Evolutionary conservation across 2,113 vertebrate genomes (phyloP).

Genomic region (Caracal caracal): DNA sequence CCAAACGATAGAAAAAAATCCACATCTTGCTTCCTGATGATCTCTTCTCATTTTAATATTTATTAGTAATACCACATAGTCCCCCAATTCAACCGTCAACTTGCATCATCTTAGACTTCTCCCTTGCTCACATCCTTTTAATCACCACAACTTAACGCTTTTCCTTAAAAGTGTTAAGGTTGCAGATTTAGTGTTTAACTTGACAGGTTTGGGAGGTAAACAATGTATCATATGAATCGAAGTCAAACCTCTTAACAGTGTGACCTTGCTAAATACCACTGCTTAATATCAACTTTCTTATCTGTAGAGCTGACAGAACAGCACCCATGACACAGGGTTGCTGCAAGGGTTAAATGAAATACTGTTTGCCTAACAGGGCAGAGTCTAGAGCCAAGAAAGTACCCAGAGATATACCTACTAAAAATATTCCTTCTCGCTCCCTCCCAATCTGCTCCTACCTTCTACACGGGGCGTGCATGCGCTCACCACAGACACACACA

Average conservation of each 20-base stretch:
- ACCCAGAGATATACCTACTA: background rate
- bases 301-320: background rate
- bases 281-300: background rate
- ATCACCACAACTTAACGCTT: background rate
- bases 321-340: background rate
- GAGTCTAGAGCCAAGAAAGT: background rate
- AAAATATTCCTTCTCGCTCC: background rate
- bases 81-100: background rate
- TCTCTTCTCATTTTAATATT: background rate
- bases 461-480: background rate
- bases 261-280: background rate
- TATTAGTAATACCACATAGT: background rate
- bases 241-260: background rate
- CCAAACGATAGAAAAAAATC: background rate
- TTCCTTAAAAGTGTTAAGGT: background rate
- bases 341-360: background rate
- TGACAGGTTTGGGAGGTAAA: background rate
- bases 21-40: background rate
- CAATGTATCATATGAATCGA: background rate
- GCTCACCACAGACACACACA: too few relatives aligned
- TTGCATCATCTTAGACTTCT: background rate
- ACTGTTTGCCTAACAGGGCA: background rate
- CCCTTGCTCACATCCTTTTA: background rate
- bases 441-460: background rate
- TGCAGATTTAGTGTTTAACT: background rate